Conservation (phyloP, 53 echinoderm and acorn worm species). For the Luidia sarsii region DNA sequence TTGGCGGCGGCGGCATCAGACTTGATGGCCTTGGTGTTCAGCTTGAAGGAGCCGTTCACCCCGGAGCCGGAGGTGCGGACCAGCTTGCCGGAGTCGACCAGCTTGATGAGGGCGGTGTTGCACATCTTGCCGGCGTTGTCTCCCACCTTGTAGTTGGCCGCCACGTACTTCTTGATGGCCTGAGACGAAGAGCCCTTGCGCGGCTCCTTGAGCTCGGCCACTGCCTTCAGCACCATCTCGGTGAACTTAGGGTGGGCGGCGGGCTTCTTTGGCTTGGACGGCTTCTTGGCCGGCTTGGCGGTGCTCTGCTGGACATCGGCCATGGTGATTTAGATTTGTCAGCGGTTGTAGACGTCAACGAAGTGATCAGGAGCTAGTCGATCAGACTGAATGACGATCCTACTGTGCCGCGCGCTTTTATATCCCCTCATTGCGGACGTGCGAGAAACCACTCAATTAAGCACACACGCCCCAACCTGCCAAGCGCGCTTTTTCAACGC, state of each 20-base stretch:
- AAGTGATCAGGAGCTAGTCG: neutral
- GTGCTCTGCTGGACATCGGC: slow-evolving; percentile 5
- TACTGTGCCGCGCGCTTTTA: neutral
- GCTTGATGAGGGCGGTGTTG: slow-evolving; percentile 12
- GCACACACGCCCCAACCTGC: neutral
- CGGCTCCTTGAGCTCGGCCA: slow-evolving; percentile 17
- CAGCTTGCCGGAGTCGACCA: slow-evolving; percentile 5
- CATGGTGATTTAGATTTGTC: slow-evolving; percentile 5
- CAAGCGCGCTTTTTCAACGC: slow-evolving; percentile 33
- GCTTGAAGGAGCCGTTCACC: slow-evolving; percentile 46
- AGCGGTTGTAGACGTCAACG: neutral
- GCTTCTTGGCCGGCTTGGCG: slow-evolving; percentile 18
- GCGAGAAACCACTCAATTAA: slow-evolving; percentile 26
- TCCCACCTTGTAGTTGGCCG: slow-evolving; percentile 49
- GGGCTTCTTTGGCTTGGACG: slow-evolving; percentile 10
- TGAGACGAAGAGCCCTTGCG: slow-evolving; percentile 46
- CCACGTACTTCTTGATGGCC: slow-evolving; percentile 62
- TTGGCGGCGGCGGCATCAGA: slow-evolving; percentile 32
- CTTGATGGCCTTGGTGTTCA: slow-evolving; percentile 25
- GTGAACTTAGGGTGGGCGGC: slow-evolving; percentile 17
- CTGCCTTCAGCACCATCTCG: slow-evolving; percentile 42
- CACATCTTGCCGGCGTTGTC: neutral
- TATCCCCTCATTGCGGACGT: slow-evolving; percentile 43
- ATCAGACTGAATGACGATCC: neutral
- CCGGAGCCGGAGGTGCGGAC: slow-evolving; percentile 26